These are phyloP conservation scores for Eretmocerus hayati DNA, from an alignment of 2,888 invertebrate genomes.

Conservation along the genomic window DNA sequence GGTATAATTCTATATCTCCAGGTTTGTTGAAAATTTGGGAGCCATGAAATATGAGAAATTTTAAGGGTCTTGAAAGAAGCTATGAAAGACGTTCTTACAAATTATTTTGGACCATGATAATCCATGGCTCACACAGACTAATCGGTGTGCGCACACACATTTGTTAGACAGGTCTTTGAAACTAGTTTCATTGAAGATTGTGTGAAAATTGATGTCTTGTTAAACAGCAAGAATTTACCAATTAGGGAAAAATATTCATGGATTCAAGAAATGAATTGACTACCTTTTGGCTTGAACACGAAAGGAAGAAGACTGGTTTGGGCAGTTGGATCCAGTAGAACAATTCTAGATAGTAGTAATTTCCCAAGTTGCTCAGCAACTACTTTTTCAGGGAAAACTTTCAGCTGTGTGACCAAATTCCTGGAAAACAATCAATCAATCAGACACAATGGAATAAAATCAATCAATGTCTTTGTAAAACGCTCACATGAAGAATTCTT, in stretches of 20 bases:
- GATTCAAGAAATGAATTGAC: background rate
- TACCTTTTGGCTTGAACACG: slow-evolving; percentile 67
- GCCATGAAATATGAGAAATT: too few species aligned
- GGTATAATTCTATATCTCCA: too few species aligned
- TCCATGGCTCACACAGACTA: too few species aligned
- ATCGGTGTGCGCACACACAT: too few species aligned
- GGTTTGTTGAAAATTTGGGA: too few species aligned
- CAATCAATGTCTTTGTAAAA: background rate
- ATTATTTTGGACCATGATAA: too few species aligned
- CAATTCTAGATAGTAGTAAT: slow-evolving; percentile 73
- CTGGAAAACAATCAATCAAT: too few species aligned
- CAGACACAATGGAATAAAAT: too few species aligned
- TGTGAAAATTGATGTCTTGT: background rate
- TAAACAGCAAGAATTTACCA: background rate
- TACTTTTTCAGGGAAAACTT: slow-evolving; percentile 68
- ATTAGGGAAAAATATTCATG: background rate
- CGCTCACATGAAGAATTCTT: slow-evolving; percentile 65
- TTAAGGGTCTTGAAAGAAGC: too few species aligned
- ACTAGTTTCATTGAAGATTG: too few species aligned
- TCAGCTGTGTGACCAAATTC: slow-evolving; percentile 60
- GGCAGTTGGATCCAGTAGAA: slow-evolving; percentile 75
- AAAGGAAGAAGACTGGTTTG: slow-evolving; percentile 64
- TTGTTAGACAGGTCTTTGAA: too few species aligned
- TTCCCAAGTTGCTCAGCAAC: slow-evolving; percentile 76
- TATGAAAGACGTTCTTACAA: too few species aligned